Evolutionary conservation across 2,797 vertebrate genomes (phyloP).

Genomic region (Sebastes umbrosus): DNA sequence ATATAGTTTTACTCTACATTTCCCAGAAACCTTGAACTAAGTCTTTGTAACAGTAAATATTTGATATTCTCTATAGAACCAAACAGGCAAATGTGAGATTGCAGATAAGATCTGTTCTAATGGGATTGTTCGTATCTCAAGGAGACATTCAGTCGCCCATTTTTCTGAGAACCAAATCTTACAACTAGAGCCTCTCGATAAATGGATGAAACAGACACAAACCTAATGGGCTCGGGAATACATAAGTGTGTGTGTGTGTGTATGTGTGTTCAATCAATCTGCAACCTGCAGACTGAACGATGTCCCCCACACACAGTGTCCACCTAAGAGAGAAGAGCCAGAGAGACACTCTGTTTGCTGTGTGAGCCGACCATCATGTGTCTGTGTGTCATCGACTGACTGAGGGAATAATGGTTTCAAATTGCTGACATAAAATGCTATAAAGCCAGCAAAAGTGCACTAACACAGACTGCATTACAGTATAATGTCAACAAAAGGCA

Average conservation of each 20-base stretch:
- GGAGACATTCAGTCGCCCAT: conserved; percentile 71
- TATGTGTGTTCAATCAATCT: background rate
- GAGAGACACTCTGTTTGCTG: conserved; percentile 4
- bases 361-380: conserved; percentile 15
- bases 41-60: background rate
- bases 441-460: conserved; percentile 54
- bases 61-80: background rate
- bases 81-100: conserved; percentile 21
- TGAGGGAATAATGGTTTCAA: conserved; percentile 52
- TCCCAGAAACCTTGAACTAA: background rate
- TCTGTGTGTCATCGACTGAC: conserved; percentile 37
- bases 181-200: conserved; percentile 33
- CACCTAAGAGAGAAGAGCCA: conserved; percentile 43
- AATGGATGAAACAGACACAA: conserved; percentile 46
- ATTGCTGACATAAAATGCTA: conserved; percentile 51
- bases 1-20: background rate
- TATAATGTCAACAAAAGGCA: conserved; percentile 48
- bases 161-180: conserved; percentile 43
- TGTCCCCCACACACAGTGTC: conserved; percentile 52
- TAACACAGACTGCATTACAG: conserved; percentile 16
- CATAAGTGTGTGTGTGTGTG: background rate
- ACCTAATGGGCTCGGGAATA: conserved; percentile 33
- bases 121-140: conserved; percentile 62
- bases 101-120: conserved; percentile 59
- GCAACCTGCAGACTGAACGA: conserved; percentile 38